A percentile compares a stretch with the other conserved stretches of the same genome.
Evolutionary conservation across 2,888 invertebrate species (phyloP).

Genomic region (Venusia cambrica): DNA sequence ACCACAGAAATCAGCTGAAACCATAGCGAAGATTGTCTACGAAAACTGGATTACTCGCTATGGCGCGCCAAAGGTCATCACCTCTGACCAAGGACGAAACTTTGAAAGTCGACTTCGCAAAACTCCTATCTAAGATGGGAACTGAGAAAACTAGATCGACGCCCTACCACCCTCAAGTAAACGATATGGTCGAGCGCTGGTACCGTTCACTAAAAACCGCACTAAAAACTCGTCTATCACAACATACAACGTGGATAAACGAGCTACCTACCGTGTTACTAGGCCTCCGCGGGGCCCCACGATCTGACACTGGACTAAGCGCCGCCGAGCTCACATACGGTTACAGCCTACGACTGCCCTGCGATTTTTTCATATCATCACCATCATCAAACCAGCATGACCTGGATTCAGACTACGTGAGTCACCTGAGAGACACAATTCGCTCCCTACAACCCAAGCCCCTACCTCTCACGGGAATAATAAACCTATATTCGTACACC

Average conservation of each 20-base stretch:
- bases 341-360: background rate
- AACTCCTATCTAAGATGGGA: too few species aligned
- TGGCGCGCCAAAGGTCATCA: too few species aligned
- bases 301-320: background rate
- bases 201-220: background rate
- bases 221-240: background rate
- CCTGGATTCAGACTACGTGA: background rate
- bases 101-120: too few species aligned
- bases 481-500: background rate
- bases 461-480: background rate
- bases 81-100: too few species aligned
- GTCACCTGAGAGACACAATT: background rate
- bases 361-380: background rate
- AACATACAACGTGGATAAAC: conserved; percentile 4
- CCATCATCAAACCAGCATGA: background rate
- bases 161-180: background rate
- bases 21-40: too few species aligned
- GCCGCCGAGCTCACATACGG: conserved; percentile 4
- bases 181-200: background rate
- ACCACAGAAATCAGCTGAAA: too few species aligned
- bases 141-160: too few species aligned
- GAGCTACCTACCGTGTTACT: conserved; percentile 6
- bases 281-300: background rate
- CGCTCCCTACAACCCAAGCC: too few species aligned
- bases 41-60: too few species aligned